phyloP scores from a whole-genome alignment of 2,797 vertebrate species.

The Denticeps clupeoides region DNA sequence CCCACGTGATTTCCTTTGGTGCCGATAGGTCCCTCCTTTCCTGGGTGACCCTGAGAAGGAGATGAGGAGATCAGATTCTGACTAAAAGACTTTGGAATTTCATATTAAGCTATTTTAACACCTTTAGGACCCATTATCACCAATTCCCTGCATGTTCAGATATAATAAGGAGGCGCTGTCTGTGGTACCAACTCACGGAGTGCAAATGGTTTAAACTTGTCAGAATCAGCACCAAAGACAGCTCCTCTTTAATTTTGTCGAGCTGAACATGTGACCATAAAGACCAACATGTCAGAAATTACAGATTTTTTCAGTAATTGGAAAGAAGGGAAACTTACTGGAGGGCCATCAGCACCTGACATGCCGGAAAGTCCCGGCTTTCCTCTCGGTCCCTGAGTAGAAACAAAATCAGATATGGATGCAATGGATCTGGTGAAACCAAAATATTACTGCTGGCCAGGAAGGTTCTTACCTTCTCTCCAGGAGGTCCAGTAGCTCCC shows the following conservation, averaged over 20 bases:
- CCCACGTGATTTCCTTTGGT: conserved; percentile 81
- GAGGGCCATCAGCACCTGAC: conserved; percentile 80
- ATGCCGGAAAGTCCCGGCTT: conserved; percentile 87
- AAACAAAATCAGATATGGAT: not conserved
- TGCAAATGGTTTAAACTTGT: no score
- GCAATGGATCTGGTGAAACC: not conserved
- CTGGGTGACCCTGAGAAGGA: conserved; percentile 73
- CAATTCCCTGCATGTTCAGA: no score
- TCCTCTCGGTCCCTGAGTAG: conserved; percentile 70
- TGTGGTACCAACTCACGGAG: no score
- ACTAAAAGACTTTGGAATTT: no score
- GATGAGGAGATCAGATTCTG: conserved; percentile 1
- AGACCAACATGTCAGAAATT: no score
- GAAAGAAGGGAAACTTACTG: conserved; percentile 54
- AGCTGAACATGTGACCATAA: no score
- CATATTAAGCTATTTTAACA: no score
- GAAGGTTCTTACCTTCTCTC: conserved; percentile 69
- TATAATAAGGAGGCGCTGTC: no score
- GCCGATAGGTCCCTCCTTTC: conserved; percentile 77
- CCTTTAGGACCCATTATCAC: no score
- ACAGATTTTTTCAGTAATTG: not conserved
- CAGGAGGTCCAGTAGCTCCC: conserved; percentile 70
- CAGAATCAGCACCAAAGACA: no score
- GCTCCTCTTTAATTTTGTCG: no score
- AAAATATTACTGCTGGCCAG: not conserved